Evolutionary conservation across 2,797 vertebrate species (phyloP).

Genomic region (Helostoma temminkii): DNA sequence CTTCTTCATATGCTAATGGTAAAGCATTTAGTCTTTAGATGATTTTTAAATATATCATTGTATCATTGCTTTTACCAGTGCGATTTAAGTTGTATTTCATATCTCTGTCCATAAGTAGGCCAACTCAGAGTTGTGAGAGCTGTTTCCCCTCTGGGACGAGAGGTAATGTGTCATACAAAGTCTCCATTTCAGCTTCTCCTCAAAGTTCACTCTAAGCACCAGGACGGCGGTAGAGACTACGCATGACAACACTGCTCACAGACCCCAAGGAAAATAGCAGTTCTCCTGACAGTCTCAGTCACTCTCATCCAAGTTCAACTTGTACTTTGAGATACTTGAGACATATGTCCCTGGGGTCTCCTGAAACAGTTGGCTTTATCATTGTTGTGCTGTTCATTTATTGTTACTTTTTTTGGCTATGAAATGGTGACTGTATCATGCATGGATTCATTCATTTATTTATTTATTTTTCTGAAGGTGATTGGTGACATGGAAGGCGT

Average conservation of each 20-base stretch:
- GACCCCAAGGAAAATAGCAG: slow-evolving; percentile 62
- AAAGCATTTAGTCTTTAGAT: neutral
- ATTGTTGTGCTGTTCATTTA: slow-evolving; percentile 31
- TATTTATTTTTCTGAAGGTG: slow-evolving; percentile 79
- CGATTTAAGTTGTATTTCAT: slow-evolving; percentile 50
- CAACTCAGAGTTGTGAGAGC: slow-evolving; percentile 58
- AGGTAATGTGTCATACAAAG: slow-evolving; percentile 70
- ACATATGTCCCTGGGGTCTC: slow-evolving; percentile 26
- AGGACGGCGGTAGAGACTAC: slow-evolving; percentile 58
- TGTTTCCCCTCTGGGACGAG: slow-evolving; percentile 67
- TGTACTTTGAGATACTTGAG: slow-evolving; percentile 58
- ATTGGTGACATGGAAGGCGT: slow-evolving; percentile 82
- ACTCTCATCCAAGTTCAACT: slow-evolving; percentile 63
- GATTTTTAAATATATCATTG: slow-evolving; percentile 24
- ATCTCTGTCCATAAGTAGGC: slow-evolving; percentile 63
- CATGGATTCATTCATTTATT: neutral
- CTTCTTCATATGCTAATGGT: neutral
- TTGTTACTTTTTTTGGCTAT: slow-evolving; percentile 22
- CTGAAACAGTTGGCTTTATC: slow-evolving; percentile 43
- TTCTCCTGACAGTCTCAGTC: slow-evolving; percentile 63
- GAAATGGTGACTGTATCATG: neutral
- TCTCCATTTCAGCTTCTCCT: slow-evolving; percentile 68
- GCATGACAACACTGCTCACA: slow-evolving; percentile 60
- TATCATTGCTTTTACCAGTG: slow-evolving; percentile 17
- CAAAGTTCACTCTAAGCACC: slow-evolving; percentile 65